Base-by-base conservation (phyloP, 1,140 invertebrate genomes). In the Schlechtendalia chinensis region DNA sequence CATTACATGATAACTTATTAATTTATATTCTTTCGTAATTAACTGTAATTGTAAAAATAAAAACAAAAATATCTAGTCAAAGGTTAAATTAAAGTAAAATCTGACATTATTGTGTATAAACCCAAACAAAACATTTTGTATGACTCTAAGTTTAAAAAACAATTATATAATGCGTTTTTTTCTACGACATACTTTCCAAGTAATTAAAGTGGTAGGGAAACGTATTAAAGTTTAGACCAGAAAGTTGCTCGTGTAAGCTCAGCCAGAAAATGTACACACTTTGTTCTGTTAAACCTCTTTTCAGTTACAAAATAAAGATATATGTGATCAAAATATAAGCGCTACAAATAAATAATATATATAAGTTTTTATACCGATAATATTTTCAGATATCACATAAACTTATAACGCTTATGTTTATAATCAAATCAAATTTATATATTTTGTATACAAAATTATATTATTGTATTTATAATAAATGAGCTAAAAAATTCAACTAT, bases 251-350 rank as follows among this genome's bases (percentile, higher is more conserved):
- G 12, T 1, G 19, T 22, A 45, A 39, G 63, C 32, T n/a, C 39
- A 8, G 0, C 1, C 32, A 39, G 32, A 65, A 65, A 65, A 39
- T 65, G 4, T 39, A 65, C 32, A 12, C 19, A 45, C 32, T n/a
- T 39, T 65, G 32, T 65, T 39, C 19, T 11, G n/a, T 3, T 14
- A 39, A 39, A 65, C 32, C n/a, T 8, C 32, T 65, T 65, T 65
- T 65, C n/a, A 39, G 19, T 65, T 39, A 19, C 19, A 45, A 39
- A 65, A 65, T 65, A 65, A 65, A 65, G 32, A n/a, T 39, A 17
- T 19, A 17, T 10, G 29, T 27, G 19, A 10, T 14, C 27, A 14
- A n/a, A 39, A 39, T 39, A 8, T 65, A 65, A 45, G 32, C 32
- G n/a, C 63, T 65, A 47, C 39, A 45, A 69, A 69, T 16, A n/a